Percentiles rank a stretch among this genome's conserved stretches.
Conservation (phyloP, 2,888 invertebrate genomes). For the Lucinisca nassula region DNA sequence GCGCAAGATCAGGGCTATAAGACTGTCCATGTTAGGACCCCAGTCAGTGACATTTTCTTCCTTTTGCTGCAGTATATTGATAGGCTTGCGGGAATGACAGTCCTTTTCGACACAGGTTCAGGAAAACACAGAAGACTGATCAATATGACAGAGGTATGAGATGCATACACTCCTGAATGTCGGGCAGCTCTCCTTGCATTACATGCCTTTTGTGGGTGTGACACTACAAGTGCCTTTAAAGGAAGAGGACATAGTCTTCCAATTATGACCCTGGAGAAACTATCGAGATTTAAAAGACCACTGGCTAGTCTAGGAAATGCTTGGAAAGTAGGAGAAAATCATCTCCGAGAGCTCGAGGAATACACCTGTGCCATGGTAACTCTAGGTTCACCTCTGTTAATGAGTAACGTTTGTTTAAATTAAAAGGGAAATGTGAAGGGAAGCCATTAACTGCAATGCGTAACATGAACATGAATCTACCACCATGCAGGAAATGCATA, state of each 20-base stretch:
- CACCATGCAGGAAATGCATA: slow-evolving; percentile 24
- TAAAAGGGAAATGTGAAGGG: slow-evolving; percentile 17
- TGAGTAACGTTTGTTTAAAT: slow-evolving; percentile 6
- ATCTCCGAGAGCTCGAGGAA: slow-evolving; percentile 24
- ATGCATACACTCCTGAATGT: slow-evolving; percentile 11
- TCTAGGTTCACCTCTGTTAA: slow-evolving; percentile 4
- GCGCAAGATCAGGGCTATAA: slow-evolving; percentile 44
- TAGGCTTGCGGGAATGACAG: slow-evolving; percentile 7
- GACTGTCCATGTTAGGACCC: slow-evolving; percentile 6
- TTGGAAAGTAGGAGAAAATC: slow-evolving; percentile 27
- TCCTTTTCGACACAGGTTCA: slow-evolving; percentile 40
- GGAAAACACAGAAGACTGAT: slow-evolving; percentile 33
- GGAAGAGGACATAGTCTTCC: slow-evolving; percentile 39
- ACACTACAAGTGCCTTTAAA: slow-evolving; percentile 47
- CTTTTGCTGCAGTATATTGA: slow-evolving; percentile 43
- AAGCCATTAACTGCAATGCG: neutral
- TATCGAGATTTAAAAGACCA: neutral
- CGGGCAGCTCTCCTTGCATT: slow-evolving; percentile 42
- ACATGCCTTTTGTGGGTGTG: slow-evolving; percentile 45
- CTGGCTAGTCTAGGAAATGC: slow-evolving; percentile 21
- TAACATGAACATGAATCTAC: slow-evolving; percentile 40
- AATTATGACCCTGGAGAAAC: slow-evolving; percentile 18
- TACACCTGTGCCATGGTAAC: slow-evolving; percentile 34
- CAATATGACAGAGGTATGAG: slow-evolving; percentile 14
- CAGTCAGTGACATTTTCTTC: slow-evolving; percentile 59